phyloP scores from a whole-genome alignment of 1,140 invertebrate species.

The Anagrus nilaparvatae region DNA sequence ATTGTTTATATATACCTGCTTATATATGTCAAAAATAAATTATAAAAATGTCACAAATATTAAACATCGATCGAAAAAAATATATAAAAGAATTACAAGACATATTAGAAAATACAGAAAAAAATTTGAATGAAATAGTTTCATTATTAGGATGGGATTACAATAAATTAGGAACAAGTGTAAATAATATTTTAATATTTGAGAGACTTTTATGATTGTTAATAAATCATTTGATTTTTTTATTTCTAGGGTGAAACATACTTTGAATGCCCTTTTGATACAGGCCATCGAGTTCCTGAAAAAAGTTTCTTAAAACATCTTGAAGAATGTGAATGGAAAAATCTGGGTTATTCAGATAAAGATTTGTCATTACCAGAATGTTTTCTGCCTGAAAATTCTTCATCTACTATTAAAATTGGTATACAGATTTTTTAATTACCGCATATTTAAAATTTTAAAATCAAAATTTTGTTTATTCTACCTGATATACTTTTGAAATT shows the following conservation, averaged over 20 bases:
- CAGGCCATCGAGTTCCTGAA: conserved; percentile 36
- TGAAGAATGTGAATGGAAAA: conserved; percentile 39
- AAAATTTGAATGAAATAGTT: conserved; percentile 16
- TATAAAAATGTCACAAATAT: too few relatives aligned
- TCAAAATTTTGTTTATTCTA: neutral
- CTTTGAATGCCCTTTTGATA: conserved; percentile 38
- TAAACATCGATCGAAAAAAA: too few relatives aligned
- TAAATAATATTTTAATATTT: conserved; percentile 14
- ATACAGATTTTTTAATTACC: conserved; percentile 14
- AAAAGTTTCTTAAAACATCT: conserved; percentile 37
- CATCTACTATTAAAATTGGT: conserved; percentile 34
- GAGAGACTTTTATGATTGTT: neutral
- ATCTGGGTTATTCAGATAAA: conserved; percentile 38
- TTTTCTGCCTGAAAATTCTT: conserved; percentile 14
- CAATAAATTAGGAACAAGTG: conserved; percentile 17
- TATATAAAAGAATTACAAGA: conserved; percentile 16
- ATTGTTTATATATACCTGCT: too few relatives aligned
- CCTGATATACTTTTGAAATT: conserved; percentile 15
- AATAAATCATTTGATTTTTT: conserved; percentile 1
- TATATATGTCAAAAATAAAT: too few relatives aligned
- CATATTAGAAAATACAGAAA: conserved; percentile 17
- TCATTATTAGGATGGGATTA: conserved; percentile 19
- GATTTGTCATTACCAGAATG: conserved; percentile 40
- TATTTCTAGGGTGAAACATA: conserved; percentile 19
- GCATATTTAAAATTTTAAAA: conserved; percentile 3